These are phyloP conservation scores for Sminthopsis crassicaudata DNA, from an alignment of 2,113 vertebrate genomes.

Conservation along the genomic window DNA sequence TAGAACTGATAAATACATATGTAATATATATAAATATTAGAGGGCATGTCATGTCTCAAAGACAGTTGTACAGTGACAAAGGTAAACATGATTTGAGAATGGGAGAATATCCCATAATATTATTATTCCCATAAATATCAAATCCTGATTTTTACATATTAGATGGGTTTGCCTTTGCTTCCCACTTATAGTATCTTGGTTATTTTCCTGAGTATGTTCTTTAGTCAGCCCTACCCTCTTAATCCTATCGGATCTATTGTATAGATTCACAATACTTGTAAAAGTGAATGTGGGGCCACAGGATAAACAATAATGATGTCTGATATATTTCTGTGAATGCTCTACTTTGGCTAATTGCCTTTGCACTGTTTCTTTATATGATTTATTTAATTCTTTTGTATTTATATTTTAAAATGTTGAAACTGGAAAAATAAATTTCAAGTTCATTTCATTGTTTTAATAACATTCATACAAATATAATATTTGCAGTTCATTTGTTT, in stretches of 20 bases:
- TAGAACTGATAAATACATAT: conserved; percentile 54
- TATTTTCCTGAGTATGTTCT: conserved; percentile 49
- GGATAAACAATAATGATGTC: conserved; percentile 63
- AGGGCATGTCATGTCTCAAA: conserved; percentile 61
- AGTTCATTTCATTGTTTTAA: conserved; percentile 63
- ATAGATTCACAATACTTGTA: conserved; percentile 54
- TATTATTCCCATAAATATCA: conserved; percentile 46
- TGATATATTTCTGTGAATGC: conserved; percentile 78
- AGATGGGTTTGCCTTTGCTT: conserved; percentile 39
- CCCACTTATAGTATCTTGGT: conserved; percentile 25
- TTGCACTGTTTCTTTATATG: conserved; percentile 77
- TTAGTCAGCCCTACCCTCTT: conserved; percentile 64
- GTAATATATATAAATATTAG: not conserved
- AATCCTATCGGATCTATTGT: conserved; percentile 51
- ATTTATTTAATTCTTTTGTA: conserved; percentile 84
- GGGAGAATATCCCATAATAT: conserved; percentile 39
- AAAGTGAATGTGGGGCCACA: conserved; percentile 64
- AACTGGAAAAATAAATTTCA: conserved; percentile 78
- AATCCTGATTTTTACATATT: conserved; percentile 40
- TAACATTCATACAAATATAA: conserved; percentile 57
- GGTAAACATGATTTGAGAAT: conserved; percentile 31
- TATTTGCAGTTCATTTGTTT: not conserved
- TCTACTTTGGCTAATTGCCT: conserved; percentile 71
- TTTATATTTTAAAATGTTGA: conserved; percentile 83
- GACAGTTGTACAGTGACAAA: conserved; percentile 49